phyloP scores from a whole-genome alignment of 2,888 invertebrate species.

The Agrochola lychnidis region DNA sequence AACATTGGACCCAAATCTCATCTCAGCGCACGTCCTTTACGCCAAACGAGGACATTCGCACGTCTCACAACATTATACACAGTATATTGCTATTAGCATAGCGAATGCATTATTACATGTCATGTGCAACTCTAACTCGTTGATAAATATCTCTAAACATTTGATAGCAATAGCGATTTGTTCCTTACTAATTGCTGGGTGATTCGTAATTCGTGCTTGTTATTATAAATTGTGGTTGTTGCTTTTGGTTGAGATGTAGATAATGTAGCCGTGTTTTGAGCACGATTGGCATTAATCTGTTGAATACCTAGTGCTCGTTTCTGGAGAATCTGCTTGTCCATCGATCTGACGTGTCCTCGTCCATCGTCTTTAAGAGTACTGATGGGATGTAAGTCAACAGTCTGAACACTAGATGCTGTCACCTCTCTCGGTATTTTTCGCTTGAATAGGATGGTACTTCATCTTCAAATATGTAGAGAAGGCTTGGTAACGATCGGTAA shows the following conservation, averaged over 20 bases:
- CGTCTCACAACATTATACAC: conserved; percentile 71
- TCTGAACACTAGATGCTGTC: neutral
- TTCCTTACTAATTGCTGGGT: conserved; percentile 63
- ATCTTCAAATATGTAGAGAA: neutral
- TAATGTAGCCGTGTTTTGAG: conserved; percentile 39
- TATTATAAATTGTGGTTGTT: conserved; percentile 51
- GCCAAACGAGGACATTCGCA: conserved; percentile 81
- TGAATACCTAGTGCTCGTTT: conserved; percentile 30
- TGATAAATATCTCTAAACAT: conserved; percentile 63
- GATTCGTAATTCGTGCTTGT: conserved; percentile 63
- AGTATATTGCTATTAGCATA: conserved; percentile 74
- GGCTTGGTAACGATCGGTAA: neutral
- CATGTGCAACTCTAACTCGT: conserved; percentile 68
- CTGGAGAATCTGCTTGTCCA: conserved; percentile 16
- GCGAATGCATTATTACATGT: conserved; percentile 80
- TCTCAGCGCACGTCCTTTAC: conserved; percentile 72
- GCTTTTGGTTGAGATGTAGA: conserved; percentile 52
- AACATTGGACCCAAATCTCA: conserved; percentile 56
- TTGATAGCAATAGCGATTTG: conserved; percentile 65
- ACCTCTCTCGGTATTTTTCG: neutral
- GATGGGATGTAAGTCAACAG: conserved; percentile 6
- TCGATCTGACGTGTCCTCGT: conserved; percentile 26
- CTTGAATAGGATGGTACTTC: neutral
- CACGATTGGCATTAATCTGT: conserved; percentile 52
- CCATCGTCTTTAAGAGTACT: conserved; percentile 3